Evolutionary conservation across 2,113 vertebrate species (phyloP), one percentile per base, ranked within the genome.

Genomic region (Macquaria ambigua): DNA sequence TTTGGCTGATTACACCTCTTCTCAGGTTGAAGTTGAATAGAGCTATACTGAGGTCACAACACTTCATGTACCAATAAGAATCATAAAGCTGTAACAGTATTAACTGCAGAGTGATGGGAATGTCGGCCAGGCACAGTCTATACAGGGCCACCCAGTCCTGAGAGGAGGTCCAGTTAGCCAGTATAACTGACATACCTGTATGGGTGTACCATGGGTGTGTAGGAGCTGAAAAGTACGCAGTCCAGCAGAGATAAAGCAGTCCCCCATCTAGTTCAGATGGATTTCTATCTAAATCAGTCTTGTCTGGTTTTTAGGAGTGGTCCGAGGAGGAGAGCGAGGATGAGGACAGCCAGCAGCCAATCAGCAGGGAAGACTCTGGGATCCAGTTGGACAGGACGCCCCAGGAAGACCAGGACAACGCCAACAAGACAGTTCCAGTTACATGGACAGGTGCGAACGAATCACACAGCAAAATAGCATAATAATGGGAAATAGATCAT

Each of bases 281-380:
- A 21, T 67, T 55, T 67, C n/a, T 34, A 12, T 64, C 37, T 41
- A 8, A 77, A 64, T 23, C 1, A 6, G 6, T 41, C 31, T 25
- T 37, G 10, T 5, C 20, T 74, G 8, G 5, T 25, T 56, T 69
- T 28, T 79, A 99, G 98, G 96, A 97, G 28, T 99, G 97, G 98
- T 99, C 98, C 86, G 98, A 98, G 90, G 97, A 97, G 50, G 98
- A 98, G 88, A 98, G 97, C 18, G 96, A 96, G n/a, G 97, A 97
- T 0, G 97, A 98, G 0, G 97, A 97, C 83, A 91, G 95, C 50
- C 97, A 97, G 59, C 95, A 97, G 88, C 96, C 96, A 61, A 94
- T 99, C 73, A 99, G 98, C 93, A 97, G 98, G 75, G 98, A 98
- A 81, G 98, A 99, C 92, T 99, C 98, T 5, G 98, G 98, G 67